Percentiles rank a stretch among this genome's conserved stretches.
These are phyloP conservation scores for Oegoconia quadripuncta DNA, from an alignment of 2,888 invertebrate species.

Conservation along the genomic window DNA sequence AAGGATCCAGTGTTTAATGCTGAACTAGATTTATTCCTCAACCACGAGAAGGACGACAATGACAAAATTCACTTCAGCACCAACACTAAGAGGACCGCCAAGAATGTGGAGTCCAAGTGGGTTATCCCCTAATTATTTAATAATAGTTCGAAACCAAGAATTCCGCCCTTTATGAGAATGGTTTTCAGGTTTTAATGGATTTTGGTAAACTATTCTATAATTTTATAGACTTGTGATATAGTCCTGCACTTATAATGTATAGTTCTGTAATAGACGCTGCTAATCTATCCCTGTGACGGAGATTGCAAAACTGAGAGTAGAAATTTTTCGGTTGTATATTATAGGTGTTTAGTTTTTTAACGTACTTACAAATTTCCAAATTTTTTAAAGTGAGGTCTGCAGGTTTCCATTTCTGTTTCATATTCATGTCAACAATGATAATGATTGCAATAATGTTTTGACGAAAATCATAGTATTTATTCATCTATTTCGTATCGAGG, in stretches of 20 bases:
- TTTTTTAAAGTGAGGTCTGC: no score
- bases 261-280: background rate
- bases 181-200: background rate
- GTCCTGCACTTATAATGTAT: background rate
- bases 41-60: slow-evolving; percentile 84
- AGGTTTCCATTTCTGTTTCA: no score
- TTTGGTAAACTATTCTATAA: background rate
- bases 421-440: no score
- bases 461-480: no score
- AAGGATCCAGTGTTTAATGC: slow-evolving; percentile 80
- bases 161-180: background rate
- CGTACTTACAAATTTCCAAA: no score
- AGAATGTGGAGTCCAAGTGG: slow-evolving; percentile 81
- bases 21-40: slow-evolving; percentile 81
- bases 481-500: no score
- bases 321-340: no score
- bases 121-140: slow-evolving; percentile 24
- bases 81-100: slow-evolving; percentile 72
- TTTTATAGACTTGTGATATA: background rate
- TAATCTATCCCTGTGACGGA: no score
- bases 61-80: slow-evolving; percentile 84
- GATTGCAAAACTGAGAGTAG: no score
- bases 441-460: no score
- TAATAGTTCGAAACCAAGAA: no score
- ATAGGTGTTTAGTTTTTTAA: no score